Conservation (phyloP, 2,113 vertebrate species). For the Terrapene triunguis region DNA sequence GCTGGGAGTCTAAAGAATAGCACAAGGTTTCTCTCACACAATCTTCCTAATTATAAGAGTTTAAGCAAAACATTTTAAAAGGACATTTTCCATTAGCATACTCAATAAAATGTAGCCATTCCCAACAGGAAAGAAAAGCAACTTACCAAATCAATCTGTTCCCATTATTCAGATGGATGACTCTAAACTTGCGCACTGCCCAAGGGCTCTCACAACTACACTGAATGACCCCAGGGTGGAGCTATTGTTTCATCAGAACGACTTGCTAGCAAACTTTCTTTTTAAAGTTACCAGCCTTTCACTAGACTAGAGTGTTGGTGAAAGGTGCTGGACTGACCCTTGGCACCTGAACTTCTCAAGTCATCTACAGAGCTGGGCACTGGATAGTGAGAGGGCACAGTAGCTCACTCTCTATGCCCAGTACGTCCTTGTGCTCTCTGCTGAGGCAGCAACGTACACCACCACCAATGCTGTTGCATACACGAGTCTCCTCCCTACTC, state of each 20-base stretch:
- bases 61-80: conserved; percentile 11
- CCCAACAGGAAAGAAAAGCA: background rate
- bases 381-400: background rate
- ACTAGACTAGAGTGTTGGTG: background rate
- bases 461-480: background rate
- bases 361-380: background rate
- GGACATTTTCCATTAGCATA: background rate
- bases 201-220: background rate
- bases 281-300: background rate
- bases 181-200: background rate
- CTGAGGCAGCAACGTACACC: background rate
- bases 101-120: background rate
- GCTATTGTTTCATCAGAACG: background rate
- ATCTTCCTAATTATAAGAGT: background rate
- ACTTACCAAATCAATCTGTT: background rate
- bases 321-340: background rate
- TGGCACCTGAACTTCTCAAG: background rate
- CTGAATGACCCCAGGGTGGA: background rate
- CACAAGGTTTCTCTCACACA: background rate
- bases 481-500: background rate
- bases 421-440: background rate
- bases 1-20: background rate
- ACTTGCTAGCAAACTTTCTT: background rate
- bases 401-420: background rate
- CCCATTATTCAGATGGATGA: background rate